Evolutionary conservation across 2,888 invertebrate species (phyloP), one percentile per base, ranked within the genome.

Genomic region (Patella ulyssiponensis): DNA sequence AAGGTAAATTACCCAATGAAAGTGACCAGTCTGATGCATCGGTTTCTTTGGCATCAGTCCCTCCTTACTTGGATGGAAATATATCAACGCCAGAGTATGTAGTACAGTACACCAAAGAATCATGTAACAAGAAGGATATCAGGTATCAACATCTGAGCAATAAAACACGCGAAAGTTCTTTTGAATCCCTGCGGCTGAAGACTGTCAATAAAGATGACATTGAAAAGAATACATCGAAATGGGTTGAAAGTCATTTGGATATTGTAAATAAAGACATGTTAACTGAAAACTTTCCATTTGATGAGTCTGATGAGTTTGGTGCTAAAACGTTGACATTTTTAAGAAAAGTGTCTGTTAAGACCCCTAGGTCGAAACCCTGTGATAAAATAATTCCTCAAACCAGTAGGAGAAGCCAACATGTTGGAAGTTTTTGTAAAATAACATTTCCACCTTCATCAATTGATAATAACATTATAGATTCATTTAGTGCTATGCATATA

Each of bases 401-500:
- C 23, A 23, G 12, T 12, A 23, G 23, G 11, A 23, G 20, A 15
- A 64, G 14, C 23, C 64, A 23, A 14, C 23, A 64, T 64, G 20
- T 23, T 3, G 23, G 20, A 1, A 64, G 64, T 15, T 12, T 64
- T 14, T 23, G 23, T 64, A 64, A 64, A 23, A 23, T 64, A 23
- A 64, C 20, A 64, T 64, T 64, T 64, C 23, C 64, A 11, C 2
- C 64, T 23, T 20, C 20, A n/a, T 64, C 64, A 64, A 64, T 64
- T 27, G 71, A 51, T 3, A 71, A 76, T 20, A 33, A 71, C 15
- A 71, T 76, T 70, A 58, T 71, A 54, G 76, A 54, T 33, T 71
- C 76, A 11, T 71, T 83, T 56, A 78, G 81, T 7, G 75, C 78
- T 20, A 64, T 77, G 70, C 81, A 83, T 71, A 75, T 80, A 3